These are phyloP conservation scores for Rapana venosa DNA, from an alignment of 2,888 invertebrate species.

Conservation along the genomic window DNA sequence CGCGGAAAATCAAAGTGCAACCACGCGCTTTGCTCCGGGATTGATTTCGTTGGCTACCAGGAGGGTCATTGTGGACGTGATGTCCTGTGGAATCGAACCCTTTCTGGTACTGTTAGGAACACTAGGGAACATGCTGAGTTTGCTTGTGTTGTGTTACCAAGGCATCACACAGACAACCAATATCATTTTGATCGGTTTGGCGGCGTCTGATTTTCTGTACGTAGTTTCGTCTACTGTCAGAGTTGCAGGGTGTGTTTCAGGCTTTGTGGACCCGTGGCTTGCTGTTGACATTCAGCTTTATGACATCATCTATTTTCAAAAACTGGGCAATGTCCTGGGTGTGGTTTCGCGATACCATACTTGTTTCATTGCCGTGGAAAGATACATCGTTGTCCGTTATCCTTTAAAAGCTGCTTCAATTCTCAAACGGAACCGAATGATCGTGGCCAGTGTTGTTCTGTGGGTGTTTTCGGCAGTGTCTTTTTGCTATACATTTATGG, in stretches of 20 bases:
- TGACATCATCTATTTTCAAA: not conserved
- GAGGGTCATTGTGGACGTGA: not conserved
- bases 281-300: not conserved
- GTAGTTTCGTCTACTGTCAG: not conserved
- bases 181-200: not conserved
- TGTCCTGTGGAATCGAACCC: slow-evolving; percentile 16
- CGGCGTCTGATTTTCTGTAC: not conserved
- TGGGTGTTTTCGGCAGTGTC: not conserved
- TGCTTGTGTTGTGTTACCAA: not conserved
- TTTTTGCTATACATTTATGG: not conserved
- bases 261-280: not conserved
- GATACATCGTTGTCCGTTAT: slow-evolving; percentile 81
- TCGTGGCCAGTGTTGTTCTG: slow-evolving; percentile 80
- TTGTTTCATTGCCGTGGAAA: slow-evolving; percentile 67
- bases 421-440: slow-evolving; percentile 85
- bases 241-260: not conserved
- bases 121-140: not conserved
- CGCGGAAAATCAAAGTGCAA: too few relatives aligned
- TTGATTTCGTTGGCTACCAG: not conserved
- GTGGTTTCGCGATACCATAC: not conserved
- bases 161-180: slow-evolving; percentile 10
- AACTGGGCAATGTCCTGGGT: not conserved
- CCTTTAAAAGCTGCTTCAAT: slow-evolving; percentile 91
- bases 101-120: not conserved
- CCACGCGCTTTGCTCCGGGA: not conserved